Evolutionary conservation across 64 coral and sea anemone species (phyloP), one percentile per base, ranked within the genome.

Genomic region (Montipora foliosa): DNA sequence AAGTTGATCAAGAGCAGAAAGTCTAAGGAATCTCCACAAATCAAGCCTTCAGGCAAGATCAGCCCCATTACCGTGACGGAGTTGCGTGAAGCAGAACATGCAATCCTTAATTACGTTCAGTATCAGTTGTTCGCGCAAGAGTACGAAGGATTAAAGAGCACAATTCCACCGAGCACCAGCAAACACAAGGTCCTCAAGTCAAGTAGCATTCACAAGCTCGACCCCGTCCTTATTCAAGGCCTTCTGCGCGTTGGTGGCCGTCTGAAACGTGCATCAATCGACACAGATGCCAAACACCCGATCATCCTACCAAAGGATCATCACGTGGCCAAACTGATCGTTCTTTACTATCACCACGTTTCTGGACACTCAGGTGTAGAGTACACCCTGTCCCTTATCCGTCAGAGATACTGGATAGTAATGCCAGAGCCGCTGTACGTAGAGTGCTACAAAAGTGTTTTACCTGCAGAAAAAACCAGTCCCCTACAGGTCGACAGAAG

Each of bases 221-320:
- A 87, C 67, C 84, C 84, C 9, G 58, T 89, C 11, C 74, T 89
- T 21, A 44, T 78, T 25, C 22, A 78, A 29, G 87, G 72, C 49
- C 57, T 89, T 25, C 74, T 89, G 9, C 87, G 44, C 6, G 75
- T 89, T 77, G 87, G 87, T 45, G 73, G 74, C 52, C 47, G 14
- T 21, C 61, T 89, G 47, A 72, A 79, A 20, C 91, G 75, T 76
- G 91, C 91, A 53, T 59, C 83, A 19, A 25, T 88, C 49, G 17
- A 88, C n/a, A 8, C 87, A 7, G 61, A 87, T 4, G 84, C 84
- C 6, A 94, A 88, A 17, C 76, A 94, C 74, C 85, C 76, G 21
- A 68, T 71, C 16, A 88, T 94, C 8, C 20, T 93, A 5, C 91
- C 91, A 62, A 93, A 79, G 55, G 49, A 79, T 16, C 19, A 79